Base-by-base conservation (phyloP, 2,888 invertebrate species). In the Agrotis exclamationis region DNA sequence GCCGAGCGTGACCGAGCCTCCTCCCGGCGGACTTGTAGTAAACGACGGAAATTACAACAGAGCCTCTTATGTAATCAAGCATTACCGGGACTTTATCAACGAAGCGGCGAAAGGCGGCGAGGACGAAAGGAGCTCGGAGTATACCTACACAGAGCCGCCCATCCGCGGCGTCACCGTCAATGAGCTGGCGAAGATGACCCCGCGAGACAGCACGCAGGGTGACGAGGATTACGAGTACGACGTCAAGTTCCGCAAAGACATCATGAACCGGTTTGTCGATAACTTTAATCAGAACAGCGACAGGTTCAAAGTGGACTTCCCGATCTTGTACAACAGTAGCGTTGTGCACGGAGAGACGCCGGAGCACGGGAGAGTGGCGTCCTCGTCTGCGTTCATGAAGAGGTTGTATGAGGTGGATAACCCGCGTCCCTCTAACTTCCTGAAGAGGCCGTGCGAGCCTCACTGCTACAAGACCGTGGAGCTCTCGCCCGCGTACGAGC, bases 221-320 rank as follows among this genome's bases (percentile, higher is more conserved):
- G 86, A 87, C 44, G 89, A 89, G 2, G 92, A 92, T 20, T 91
- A 92, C 80, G 94, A 95, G 16, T 93, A 94, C 85, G 93, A 93
- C 18, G 44, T 86, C 7, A 89, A 91, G 44, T 93, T 92, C 82
- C 91, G 91, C 3, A 93, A 91, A 80, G 93, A 94, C 16, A 86
- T 94, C 11, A 71, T 95, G 48, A 89, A 89, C 70, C 89, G 90
- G 56, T 95, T 95, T 77, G 92, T 95, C 2, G 92, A 94, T 48
- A 94, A 93, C 76, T 95, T 94, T 83, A 94, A 95, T 76, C 91
- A 92, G 78, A 92, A 95, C 83, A 93, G 91, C 53, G 93, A 93
- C 45, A 86, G 90, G 58, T 94, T 92, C 78, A 93, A 92, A 84
- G 91, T 91, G 0, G 92, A 94, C 73, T 95, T 94, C 53, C 96